Evolutionary conservation across 53 echinoderm and acorn worm genomes (phyloP), one percentile per base, ranked within the genome.

Genomic region (Echinometra lucunter): DNA sequence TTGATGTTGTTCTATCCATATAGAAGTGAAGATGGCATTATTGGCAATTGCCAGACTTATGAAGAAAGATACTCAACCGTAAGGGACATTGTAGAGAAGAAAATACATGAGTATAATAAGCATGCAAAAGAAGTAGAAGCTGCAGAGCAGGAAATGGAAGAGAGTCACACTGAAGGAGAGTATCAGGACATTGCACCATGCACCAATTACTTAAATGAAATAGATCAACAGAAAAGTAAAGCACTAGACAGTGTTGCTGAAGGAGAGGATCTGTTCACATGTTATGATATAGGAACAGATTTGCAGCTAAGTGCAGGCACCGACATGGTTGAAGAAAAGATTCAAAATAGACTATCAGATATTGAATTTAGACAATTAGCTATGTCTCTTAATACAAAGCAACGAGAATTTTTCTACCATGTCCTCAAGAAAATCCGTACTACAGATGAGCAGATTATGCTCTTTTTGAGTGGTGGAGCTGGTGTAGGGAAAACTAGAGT

Each of bases 1-100:
- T 44, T 97, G 27, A 96, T 95, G 75, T 82, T 97, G 87, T 94
- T 91, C 74, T 89, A 94, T 28, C 97, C 96, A 63, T 95, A 92
- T 57, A 94, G 89, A 25, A 55, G 58, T 42, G 94, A 95, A 37
- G 17, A 47, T 44, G 63, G 94, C 37, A 91, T 95, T 25, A 91
- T 94, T 11, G 32, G 27, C 19, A 80, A 82, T 80, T 96, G 57
- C 89, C 93, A 95, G 49, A 94, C 94, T 37, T 95, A 95, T 95
- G 93, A 95, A 88, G 92, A 92, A 58, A 94, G 81, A n/a, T 97
- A 96, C 56, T 66, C 47, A 25, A 35, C 37, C 1, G 89, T 93
- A 18, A 37, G 88, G 40, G 44, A 69, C 6, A 32, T 27, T 2
- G 66, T 94, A 25, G 75, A 63, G 28, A 44, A 91, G 3, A 94